These are phyloP conservation scores for Pipa parva DNA, from an alignment of 2,113 vertebrate genomes.

Conservation along the genomic window DNA sequence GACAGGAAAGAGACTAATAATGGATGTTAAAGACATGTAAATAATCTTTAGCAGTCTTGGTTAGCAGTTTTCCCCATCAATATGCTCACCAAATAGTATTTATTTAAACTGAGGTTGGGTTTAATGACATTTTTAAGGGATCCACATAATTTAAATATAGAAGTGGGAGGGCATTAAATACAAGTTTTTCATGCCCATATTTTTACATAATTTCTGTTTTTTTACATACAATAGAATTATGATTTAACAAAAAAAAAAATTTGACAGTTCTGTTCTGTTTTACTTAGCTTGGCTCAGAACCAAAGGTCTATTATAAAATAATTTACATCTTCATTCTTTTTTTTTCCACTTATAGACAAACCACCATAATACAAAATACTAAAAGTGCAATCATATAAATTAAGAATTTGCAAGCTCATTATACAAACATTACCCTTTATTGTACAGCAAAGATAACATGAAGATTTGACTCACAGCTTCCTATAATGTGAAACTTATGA, in stretches of 20 bases:
- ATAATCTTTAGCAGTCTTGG: too few species aligned
- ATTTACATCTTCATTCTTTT: conserved; percentile 62
- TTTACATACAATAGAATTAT: conserved; percentile 46
- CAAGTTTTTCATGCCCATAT: conserved; percentile 46
- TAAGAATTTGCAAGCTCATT: conserved; percentile 92
- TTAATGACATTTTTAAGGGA: background rate
- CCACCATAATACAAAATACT: conserved; percentile 80
- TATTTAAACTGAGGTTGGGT: background rate
- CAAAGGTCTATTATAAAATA: conserved; percentile 70
- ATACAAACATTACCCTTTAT: conserved; percentile 86
- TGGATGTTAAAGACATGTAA: too few species aligned
- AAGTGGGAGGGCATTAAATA: background rate
- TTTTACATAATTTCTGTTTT: conserved; percentile 50
- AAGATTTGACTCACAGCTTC: conserved; percentile 80
- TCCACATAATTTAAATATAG: background rate
- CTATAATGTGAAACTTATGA: conserved; percentile 65
- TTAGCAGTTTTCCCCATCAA: background rate
- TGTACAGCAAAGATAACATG: conserved; percentile 69
- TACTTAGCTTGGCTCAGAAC: conserved; percentile 50
- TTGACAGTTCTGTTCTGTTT: conserved; percentile 36
- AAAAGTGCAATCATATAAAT: conserved; percentile 96
- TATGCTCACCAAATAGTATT: background rate
- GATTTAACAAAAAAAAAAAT: conserved; percentile 53
- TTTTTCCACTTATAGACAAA: conserved; percentile 87
- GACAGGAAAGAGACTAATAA: too few species aligned